These are phyloP conservation scores for Callitettix versicolor DNA, from an alignment of 1,140 invertebrate genomes.

Conservation along the genomic window DNA sequence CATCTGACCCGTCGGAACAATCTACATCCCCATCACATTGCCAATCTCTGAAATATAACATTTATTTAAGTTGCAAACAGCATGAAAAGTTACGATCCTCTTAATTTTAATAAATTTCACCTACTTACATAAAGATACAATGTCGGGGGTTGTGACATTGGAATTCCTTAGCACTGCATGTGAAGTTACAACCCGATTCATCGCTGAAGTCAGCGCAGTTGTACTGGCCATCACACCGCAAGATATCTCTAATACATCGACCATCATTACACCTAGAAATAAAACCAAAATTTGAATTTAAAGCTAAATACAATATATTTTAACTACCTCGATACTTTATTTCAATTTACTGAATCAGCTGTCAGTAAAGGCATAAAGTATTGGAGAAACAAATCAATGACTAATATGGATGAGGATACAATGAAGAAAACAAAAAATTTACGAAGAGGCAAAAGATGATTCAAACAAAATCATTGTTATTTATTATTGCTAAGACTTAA, in stretches of 20 bases:
- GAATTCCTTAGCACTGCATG: constrained; percentile 39
- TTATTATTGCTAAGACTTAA: no score
- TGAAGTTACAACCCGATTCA: constrained; percentile 43
- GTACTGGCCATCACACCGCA: constrained; percentile 55
- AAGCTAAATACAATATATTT: no score
- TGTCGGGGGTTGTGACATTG: constrained; percentile 42
- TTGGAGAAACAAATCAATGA: no score
- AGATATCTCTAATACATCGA: constrained; percentile 43
- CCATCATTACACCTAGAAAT: constrained; percentile 37
- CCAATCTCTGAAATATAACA: constrained; percentile 37
- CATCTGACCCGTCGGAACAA: constrained; percentile 50
- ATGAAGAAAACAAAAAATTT: no score
- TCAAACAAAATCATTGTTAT: no score
- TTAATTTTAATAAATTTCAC: no score
- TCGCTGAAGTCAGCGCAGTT: constrained; percentile 52
- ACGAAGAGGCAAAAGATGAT: no score
- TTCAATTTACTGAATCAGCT: no score
- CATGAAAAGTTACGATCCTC: not conserved
- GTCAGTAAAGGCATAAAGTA: no score
- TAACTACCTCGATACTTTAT: no score
- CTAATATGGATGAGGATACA: no score
- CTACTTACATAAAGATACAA: constrained; percentile 42
- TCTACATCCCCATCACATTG: constrained; percentile 50
- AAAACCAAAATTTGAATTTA: no score
- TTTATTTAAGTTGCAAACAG: not conserved